phyloP scores from a whole-genome alignment of 2,113 vertebrate species.

The Oncorhynchus masou region DNA sequence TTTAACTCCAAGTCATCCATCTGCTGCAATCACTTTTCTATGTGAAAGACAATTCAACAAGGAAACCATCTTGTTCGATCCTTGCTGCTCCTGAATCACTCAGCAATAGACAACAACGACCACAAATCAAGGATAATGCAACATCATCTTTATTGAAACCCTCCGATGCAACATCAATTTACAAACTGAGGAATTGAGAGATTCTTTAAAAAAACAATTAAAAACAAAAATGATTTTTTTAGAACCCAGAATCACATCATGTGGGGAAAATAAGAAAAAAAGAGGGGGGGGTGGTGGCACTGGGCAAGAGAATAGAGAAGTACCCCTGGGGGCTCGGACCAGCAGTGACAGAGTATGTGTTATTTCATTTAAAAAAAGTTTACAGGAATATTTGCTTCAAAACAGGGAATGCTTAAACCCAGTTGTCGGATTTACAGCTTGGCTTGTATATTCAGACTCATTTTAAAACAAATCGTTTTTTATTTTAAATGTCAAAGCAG shows the following conservation, averaged over 20 bases:
- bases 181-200: constrained; percentile 71
- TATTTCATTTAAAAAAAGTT: constrained; percentile 79
- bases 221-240: not conserved
- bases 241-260: constrained; percentile 63
- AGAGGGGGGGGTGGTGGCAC: constrained; percentile 26
- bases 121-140: constrained; percentile 65
- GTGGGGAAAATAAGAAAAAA: too few relatives aligned
- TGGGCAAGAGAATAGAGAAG: constrained; percentile 43
- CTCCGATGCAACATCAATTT: constrained; percentile 77
- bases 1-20: too few relatives aligned
- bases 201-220: constrained; percentile 55
- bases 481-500: constrained; percentile 64
- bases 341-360: constrained; percentile 70
- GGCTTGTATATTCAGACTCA: constrained; percentile 52
- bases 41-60: too few relatives aligned
- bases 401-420: constrained; percentile 61
- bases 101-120: constrained; percentile 8
- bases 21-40: too few relatives aligned
- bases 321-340: constrained; percentile 69
- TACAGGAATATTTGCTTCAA: constrained; percentile 73
- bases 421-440: constrained; percentile 60
- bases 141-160: constrained; percentile 83
- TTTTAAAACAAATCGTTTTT: constrained; percentile 54
- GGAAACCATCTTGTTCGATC: too few relatives aligned
- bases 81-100: not conserved